Evolutionary conservation across 1,140 invertebrate species (phyloP).

Genomic region (Littorina saxatilis): DNA sequence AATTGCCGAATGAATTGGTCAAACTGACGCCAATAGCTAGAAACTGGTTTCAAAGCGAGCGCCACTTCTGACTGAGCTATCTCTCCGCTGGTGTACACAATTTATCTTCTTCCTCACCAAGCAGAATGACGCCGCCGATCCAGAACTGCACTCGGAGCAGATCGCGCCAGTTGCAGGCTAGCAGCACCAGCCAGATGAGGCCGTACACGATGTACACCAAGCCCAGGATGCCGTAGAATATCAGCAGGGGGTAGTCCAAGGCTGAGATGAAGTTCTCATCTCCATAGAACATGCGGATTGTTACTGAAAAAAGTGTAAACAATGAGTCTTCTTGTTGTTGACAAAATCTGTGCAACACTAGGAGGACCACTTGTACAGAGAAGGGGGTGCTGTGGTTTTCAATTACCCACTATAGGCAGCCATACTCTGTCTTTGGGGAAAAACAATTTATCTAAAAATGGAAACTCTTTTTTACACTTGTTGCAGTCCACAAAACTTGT

Average conservation of each 20-base stretch:
- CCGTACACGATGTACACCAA: slow-evolving; percentile 90
- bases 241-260: slow-evolving; percentile 84
- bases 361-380: not conserved
- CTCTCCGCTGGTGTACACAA: no score
- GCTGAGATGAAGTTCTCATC: slow-evolving; percentile 85
- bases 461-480: not conserved
- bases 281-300: slow-evolving; percentile 78
- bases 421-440: no score
- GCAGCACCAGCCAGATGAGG: slow-evolving; percentile 89
- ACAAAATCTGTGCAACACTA: not conserved
- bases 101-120: slow-evolving; percentile 78
- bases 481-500: not conserved
- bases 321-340: no score
- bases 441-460: no score
- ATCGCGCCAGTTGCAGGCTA: slow-evolving; percentile 91
- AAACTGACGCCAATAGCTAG: no score
- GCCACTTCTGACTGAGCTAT: no score
- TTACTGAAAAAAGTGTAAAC: slow-evolving; percentile 54
- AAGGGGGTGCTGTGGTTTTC: not conserved
- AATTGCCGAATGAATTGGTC: no score
- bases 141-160: slow-evolving; percentile 95
- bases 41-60: no score
- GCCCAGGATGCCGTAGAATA: slow-evolving; percentile 95
- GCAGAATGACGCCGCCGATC: slow-evolving; percentile 92
- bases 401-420: slow-evolving; percentile 3